A percentile compares a stretch with the other conserved stretches of the same genome.
Evolutionary conservation across 2,888 invertebrate species (phyloP).

Genomic region (Sylvicola cinctus): DNA sequence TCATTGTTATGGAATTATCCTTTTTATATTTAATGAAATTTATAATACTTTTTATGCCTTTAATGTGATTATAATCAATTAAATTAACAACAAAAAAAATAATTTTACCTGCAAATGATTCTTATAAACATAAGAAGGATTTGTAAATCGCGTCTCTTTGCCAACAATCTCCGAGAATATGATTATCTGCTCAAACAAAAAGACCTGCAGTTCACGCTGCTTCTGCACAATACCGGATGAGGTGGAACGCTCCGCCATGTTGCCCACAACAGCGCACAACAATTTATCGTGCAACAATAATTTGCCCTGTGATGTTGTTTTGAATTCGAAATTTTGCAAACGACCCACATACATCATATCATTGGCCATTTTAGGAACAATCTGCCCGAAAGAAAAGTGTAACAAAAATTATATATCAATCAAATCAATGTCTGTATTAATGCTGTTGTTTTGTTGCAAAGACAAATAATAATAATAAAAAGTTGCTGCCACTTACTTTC

Average conservation of each 20-base stretch:
- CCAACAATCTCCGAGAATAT: constrained; percentile 90
- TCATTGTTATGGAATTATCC: too few relatives aligned
- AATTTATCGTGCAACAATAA: constrained; percentile 71
- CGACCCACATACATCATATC: constrained; percentile 99
- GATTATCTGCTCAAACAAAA: constrained; percentile 94
- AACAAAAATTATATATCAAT: constrained; percentile 1
- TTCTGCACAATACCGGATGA: constrained; percentile 15
- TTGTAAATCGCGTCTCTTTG: constrained; percentile 77
- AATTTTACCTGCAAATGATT: constrained; percentile 85
- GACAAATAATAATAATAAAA: background rate
- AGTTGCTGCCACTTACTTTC: constrained; percentile 32
- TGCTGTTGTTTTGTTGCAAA: background rate
- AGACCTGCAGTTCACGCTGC: constrained; percentile 75
- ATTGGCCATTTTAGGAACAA: constrained; percentile 89
- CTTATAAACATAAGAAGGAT: constrained; percentile 88
- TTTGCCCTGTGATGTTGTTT: constrained; percentile 93
- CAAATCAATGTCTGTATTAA: background rate
- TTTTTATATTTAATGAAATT: too few relatives aligned
- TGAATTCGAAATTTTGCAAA: constrained; percentile 92
- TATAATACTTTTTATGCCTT: too few relatives aligned
- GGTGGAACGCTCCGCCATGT: constrained; percentile 18
- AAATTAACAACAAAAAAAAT: too few relatives aligned
- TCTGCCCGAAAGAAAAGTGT: constrained; percentile 10
- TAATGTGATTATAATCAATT: too few relatives aligned
- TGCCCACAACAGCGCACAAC: constrained; percentile 42